Percentiles rank a stretch among this genome's conserved stretches.
phyloP scores from a whole-genome alignment of 2,888 invertebrate species.

The Neoscelio sp. region DNA sequence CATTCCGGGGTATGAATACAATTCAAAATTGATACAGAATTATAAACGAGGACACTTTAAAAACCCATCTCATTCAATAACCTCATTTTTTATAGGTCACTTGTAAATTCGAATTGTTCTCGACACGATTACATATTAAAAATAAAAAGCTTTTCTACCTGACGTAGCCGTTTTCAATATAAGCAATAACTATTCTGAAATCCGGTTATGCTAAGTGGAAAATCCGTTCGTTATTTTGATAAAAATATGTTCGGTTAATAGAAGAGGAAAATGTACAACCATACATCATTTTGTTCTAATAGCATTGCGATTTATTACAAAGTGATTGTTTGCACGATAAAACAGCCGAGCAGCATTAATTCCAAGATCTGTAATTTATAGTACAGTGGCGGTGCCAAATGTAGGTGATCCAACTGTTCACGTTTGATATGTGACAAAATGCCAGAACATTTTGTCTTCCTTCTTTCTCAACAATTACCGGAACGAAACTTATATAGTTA shows the following conservation, averaged over 20 bases:
- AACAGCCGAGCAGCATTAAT: slow-evolving; percentile 35
- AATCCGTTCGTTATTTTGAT: slow-evolving; percentile 37
- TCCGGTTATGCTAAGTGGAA: slow-evolving; percentile 58
- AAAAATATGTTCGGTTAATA: slow-evolving; percentile 38
- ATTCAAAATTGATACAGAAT: slow-evolving; percentile 49
- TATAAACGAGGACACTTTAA: too few relatives aligned
- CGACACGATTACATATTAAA: neutral
- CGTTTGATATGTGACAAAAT: neutral
- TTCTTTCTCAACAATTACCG: neutral
- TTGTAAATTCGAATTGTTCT: neutral
- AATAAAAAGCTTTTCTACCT: too few relatives aligned
- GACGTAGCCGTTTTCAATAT: too few relatives aligned
- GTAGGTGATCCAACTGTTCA: slow-evolving; percentile 7
- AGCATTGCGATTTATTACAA: slow-evolving; percentile 43
- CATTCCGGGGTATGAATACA: slow-evolving; percentile 32
- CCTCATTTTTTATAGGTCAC: too few relatives aligned
- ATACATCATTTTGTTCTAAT: slow-evolving; percentile 45
- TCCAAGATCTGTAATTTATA: slow-evolving; percentile 1
- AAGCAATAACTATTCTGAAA: slow-evolving; percentile 27
- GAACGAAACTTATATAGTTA: too few relatives aligned
- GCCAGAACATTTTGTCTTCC: neutral
- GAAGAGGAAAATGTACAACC: slow-evolving; percentile 31
- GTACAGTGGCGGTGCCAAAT: slow-evolving; percentile 22
- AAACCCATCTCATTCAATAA: too few relatives aligned
- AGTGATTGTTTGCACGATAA: slow-evolving; percentile 49